Evolutionary conservation across 2,797 vertebrate species (phyloP).

Genomic region (Chiroxiphia lanceolata): DNA sequence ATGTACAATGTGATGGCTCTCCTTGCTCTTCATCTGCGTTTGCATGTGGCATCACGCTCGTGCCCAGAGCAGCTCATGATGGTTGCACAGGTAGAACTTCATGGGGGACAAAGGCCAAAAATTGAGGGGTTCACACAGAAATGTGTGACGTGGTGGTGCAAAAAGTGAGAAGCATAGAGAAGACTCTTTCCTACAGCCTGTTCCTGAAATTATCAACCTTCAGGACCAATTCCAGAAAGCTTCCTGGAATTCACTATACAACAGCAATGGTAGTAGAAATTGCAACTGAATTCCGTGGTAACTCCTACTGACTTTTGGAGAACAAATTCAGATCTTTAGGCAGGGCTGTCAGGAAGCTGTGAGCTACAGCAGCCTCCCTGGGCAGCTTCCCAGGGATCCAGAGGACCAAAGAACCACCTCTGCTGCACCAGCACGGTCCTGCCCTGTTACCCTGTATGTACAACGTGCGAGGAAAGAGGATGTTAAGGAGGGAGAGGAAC

Average conservation of each 20-base stretch:
- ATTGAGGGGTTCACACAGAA: not conserved
- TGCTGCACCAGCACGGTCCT: not conserved
- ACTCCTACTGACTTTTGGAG: not conserved
- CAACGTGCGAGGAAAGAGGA: not conserved
- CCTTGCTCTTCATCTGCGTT: not conserved
- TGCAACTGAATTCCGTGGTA: not conserved
- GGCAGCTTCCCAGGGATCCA: not conserved
- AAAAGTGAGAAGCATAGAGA: not conserved
- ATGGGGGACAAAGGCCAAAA: not conserved
- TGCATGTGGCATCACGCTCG: accelerated
- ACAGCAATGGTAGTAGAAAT: not conserved
- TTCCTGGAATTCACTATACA: not conserved
- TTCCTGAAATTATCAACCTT: not conserved
- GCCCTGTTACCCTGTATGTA: accelerated
- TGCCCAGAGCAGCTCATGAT: not conserved
- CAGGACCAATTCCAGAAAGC: not conserved
- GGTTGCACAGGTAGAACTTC: not conserved
- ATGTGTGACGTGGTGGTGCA: not conserved
- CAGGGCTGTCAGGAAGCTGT: not conserved
- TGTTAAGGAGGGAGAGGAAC: not conserved
- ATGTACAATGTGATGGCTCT: not conserved
- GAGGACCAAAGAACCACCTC: not conserved
- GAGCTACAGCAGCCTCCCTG: not conserved
- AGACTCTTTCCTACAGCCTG: not conserved
- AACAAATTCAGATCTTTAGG: not conserved